Percentiles rank a stretch among this genome's conserved stretches.
phyloP scores from a whole-genome alignment of 2,797 vertebrate species.

The Harpagifer antarcticus region DNA sequence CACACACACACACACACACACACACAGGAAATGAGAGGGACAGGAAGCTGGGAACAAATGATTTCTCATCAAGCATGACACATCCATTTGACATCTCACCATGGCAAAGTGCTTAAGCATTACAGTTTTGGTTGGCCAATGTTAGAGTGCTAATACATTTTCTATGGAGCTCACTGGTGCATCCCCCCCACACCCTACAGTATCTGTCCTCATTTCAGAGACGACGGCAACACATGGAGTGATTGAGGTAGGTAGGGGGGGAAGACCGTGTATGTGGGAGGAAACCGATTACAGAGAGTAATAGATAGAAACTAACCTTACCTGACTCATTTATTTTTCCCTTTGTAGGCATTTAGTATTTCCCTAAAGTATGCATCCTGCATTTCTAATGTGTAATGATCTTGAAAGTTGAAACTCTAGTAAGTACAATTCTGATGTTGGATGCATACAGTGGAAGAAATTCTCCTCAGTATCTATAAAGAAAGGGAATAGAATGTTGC shows the following conservation, averaged over 20 bases:
- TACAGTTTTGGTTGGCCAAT: conserved; percentile 49
- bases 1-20: conserved; percentile 29
- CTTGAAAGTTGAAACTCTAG: neutral
- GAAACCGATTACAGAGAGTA: conserved; percentile 5
- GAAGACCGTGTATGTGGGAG: neutral
- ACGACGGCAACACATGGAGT: conserved; percentile 38
- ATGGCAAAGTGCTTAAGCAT: conserved; percentile 57
- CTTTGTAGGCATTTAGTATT: conserved; percentile 1
- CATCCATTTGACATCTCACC: conserved; percentile 70
- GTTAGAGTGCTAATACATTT: conserved; percentile 63
- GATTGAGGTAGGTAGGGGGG: neutral
- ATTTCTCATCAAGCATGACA: conserved; percentile 67
- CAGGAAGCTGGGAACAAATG: conserved; percentile 44
- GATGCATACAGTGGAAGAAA: neutral
- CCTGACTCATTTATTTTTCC: neutral
- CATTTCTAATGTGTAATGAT: neutral
- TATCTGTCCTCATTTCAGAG: conserved; percentile 60
- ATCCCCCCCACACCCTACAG: conserved; percentile 32
- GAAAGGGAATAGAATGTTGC: neutral
- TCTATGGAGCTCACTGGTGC: conserved; percentile 46
- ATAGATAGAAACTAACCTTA: conserved; percentile 6
- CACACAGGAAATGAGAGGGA: conserved; percentile 42
- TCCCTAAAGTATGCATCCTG: conserved; percentile 4
- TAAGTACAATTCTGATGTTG: neutral
- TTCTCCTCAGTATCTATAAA: neutral